These are phyloP conservation scores for Zootoca vivipara DNA, from an alignment of 2,113 vertebrate genomes.

Conservation along the genomic window DNA sequence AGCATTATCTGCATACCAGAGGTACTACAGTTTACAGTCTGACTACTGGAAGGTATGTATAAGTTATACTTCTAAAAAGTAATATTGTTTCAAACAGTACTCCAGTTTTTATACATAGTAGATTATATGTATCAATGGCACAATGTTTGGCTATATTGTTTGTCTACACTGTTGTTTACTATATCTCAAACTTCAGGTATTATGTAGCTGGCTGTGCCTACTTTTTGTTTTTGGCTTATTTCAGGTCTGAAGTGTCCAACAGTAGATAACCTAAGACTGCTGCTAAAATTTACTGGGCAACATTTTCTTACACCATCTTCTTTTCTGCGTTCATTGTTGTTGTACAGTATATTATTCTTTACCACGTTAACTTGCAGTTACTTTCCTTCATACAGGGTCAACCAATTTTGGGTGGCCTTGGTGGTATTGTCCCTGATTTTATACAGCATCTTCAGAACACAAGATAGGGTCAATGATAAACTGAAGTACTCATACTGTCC, in stretches of 20 bases:
- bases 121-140: neutral
- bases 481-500: neutral
- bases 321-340: neutral
- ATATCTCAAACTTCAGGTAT: neutral
- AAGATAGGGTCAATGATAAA: neutral
- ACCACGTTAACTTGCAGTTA: neutral
- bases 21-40: slow-evolving; percentile 99
- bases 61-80: neutral
- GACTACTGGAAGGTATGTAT: slow-evolving; percentile 99
- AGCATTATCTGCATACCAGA: slow-evolving; percentile 99
- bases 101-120: neutral
- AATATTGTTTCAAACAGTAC: neutral
- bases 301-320: neutral
- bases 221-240: neutral
- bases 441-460: neutral
- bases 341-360: neutral
- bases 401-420: neutral
- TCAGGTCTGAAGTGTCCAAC: neutral
- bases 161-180: neutral
- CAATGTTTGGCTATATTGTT: neutral
- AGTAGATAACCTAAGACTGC: neutral
- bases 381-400: neutral
- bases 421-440: neutral
- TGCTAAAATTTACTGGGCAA: neutral
- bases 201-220: neutral